Evolutionary conservation across 2,888 invertebrate species (phyloP).

Genomic region (Conus canariensis): DNA sequence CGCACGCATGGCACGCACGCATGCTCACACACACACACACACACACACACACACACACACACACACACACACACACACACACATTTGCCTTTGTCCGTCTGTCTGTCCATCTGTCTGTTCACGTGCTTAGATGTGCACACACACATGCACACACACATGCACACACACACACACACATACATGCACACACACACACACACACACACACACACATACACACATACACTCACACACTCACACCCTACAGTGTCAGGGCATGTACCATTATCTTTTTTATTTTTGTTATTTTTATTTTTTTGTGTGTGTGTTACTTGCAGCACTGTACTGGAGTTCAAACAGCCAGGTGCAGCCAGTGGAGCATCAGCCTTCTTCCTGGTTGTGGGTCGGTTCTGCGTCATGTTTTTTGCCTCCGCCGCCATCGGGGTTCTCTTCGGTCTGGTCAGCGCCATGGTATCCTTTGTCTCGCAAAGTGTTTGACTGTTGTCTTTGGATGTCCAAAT

Average conservation of each 20-base stretch:
- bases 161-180: background rate
- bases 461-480: background rate
- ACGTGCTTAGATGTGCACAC: background rate
- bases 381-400: slow-evolving; percentile 94
- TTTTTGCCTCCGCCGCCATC: slow-evolving; percentile 98
- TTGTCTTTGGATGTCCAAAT: too few relatives aligned
- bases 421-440: slow-evolving; percentile 96
- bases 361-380: slow-evolving; percentile 92
- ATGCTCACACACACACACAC: background rate
- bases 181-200: background rate
- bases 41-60: slow-evolving; percentile 3
- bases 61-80: background rate
- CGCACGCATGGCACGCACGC: background rate
- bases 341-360: slow-evolving; percentile 73
- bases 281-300: too few relatives aligned
- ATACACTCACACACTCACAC: background rate
- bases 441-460: slow-evolving; percentile 79
- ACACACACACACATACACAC: slow-evolving; percentile 3
- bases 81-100: too few relatives aligned
- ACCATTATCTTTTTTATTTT: background rate
- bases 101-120: too few relatives aligned
- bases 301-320: slow-evolving; percentile 66
- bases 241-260: too few relatives aligned
- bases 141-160: background rate
- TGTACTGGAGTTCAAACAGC: slow-evolving; percentile 74